These are phyloP conservation scores for Smittia aterrima DNA, from an alignment of 2,888 invertebrate species.

Conservation along the genomic window DNA sequence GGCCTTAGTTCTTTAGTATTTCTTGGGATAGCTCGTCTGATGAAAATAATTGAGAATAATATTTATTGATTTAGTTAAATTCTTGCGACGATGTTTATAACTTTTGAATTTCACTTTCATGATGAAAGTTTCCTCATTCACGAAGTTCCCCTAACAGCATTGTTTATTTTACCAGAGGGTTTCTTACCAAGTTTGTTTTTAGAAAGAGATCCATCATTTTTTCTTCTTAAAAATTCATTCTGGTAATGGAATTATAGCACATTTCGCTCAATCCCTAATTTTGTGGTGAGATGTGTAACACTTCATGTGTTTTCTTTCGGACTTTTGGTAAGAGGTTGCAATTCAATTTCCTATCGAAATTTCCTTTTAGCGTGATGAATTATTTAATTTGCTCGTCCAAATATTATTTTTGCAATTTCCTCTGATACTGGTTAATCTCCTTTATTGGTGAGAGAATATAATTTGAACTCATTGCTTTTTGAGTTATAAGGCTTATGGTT, in stretches of 20 bases:
- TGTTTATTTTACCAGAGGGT: slow-evolving; percentile 5
- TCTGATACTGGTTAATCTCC: background rate
- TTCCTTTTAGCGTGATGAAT: background rate
- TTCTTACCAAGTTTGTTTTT: background rate
- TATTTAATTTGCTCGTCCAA: background rate
- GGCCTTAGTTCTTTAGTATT: no score
- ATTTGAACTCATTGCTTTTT: no score
- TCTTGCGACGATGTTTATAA: no score
- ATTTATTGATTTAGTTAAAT: no score
- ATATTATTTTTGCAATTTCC: slow-evolving; percentile 9
- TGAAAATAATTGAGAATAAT: no score
- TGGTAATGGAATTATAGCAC: slow-evolving; percentile 25
- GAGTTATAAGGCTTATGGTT: no score
- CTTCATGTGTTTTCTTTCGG: slow-evolving; percentile 37
- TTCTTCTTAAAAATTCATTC: slow-evolving; percentile 3
- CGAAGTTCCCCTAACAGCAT: no score
- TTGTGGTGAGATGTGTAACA: background rate
- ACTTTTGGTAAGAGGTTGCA: slow-evolving; percentile 16
- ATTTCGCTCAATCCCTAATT: background rate
- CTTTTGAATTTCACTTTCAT: no score
- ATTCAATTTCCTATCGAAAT: slow-evolving; percentile 19
- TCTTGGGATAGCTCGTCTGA: no score
- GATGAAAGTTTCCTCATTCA: no score
- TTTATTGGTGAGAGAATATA: background rate
- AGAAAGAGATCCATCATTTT: slow-evolving; percentile 36